phyloP scores from a whole-genome alignment of 2,113 vertebrate genomes.

The Lates calcarifer region DNA sequence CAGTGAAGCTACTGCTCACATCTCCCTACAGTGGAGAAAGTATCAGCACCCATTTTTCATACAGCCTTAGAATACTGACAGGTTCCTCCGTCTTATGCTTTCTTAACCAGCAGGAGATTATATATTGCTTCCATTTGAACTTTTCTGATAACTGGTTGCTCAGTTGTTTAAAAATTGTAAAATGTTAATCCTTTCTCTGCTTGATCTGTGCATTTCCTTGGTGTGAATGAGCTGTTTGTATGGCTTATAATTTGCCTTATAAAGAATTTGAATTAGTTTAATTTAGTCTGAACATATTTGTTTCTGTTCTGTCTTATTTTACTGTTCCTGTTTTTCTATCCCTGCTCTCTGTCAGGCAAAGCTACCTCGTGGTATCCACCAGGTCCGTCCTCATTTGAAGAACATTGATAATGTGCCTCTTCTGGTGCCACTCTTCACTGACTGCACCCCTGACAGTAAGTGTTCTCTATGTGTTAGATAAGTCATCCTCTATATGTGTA shows the following conservation, averaged over 20 bases:
- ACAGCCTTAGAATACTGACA: too few species aligned
- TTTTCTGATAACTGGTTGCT: background rate
- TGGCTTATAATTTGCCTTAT: too few species aligned
- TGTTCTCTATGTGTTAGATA: background rate
- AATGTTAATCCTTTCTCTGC: background rate
- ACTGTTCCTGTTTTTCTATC: background rate
- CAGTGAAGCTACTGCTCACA: too few species aligned
- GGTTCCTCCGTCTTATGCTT: background rate
- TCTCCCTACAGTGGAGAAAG: background rate
- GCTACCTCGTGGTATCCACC: slow-evolving; percentile 97
- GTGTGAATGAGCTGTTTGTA: too few species aligned
- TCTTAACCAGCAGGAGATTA: background rate
- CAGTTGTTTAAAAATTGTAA: background rate
- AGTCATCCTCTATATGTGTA: background rate
- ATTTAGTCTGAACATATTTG: background rate
- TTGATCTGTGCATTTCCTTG: background rate
- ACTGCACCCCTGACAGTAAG: slow-evolving; percentile 98
- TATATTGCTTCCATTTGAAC: background rate
- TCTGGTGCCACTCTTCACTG: slow-evolving; percentile 97
- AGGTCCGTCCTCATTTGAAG: slow-evolving; percentile 97
- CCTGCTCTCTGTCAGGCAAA: slow-evolving; percentile 89
- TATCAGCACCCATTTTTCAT: too few species aligned
- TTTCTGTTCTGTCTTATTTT: too few species aligned
- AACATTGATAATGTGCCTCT: slow-evolving; percentile 99
- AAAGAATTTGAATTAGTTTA: too few species aligned